Base-by-base conservation (phyloP, 2,888 invertebrate species). In the Kryphioiulus occultus region DNA sequence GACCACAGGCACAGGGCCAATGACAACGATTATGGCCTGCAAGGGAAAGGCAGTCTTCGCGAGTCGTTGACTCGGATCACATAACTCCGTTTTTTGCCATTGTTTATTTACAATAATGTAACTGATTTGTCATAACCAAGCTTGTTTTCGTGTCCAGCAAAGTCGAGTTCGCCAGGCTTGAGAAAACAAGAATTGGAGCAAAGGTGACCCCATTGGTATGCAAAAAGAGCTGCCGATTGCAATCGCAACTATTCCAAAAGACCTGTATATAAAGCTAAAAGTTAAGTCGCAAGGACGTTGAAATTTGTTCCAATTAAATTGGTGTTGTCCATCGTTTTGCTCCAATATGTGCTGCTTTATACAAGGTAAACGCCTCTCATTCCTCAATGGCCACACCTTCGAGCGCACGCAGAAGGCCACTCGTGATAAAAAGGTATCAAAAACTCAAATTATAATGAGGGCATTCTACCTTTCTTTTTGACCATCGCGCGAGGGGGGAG, bases 341-440 rank as follows among this genome's bases (percentile, higher is more conserved):
- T 26, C 22, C 22, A 68, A 59, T 59, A 59, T 59, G 22, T 59
- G 68, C 26, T 10, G 68, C 26, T 68, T 12, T 1, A 26, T 68
- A 26, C 68, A 68, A 68, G 68, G 68, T 22, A 26, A 68, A 68
- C 68, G 68, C 68, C 68, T 68, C 22, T 68, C 68, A 68, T 68
- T 68, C 68, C 68, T 10, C 22, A 68, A 68, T 68, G 68, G 26
- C 68, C 68, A 68, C 68, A 68, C 68, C 68, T 68, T 26, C 68
- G 22, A 68, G 12, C n/a, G n/a, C n/a, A n/a, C 22, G 7, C 68
- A 68, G 68, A 68, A 68, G 68, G 68, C 68, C 68, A 68, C 68
- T 68, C 22, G 22, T 26, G 68, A 9, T 26, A 53, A 59, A 59
- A 59, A 59, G n/a, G 59, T 59, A 59, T 59, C 22, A 26, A 68